phyloP scores from a whole-genome alignment of 1,140 invertebrate species.

The Nephila pilipes region DNA sequence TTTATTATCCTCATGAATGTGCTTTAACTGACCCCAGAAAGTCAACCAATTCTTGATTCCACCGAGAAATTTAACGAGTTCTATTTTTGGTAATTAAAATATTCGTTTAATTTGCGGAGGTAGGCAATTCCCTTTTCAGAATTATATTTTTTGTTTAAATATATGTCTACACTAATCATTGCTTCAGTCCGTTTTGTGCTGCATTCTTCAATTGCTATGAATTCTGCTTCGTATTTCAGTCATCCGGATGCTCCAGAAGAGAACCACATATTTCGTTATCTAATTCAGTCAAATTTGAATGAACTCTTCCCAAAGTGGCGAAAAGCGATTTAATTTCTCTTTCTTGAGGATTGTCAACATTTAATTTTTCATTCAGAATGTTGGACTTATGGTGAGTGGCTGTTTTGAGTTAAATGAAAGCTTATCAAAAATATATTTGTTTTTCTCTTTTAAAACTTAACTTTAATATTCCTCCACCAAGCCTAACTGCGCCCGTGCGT shows the following conservation, averaged over 20 bases:
- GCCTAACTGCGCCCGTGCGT: too few relatives aligned
- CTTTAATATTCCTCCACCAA: too few relatives aligned
- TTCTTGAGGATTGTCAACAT: background rate
- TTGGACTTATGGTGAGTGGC: too few relatives aligned
- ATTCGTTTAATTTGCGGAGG: background rate
- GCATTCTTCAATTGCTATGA: background rate
- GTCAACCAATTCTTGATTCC: background rate
- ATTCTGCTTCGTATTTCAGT: background rate
- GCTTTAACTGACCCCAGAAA: background rate
- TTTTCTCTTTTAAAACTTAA: too few relatives aligned
- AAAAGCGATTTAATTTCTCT: background rate
- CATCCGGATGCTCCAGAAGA: background rate
- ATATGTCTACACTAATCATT: background rate
- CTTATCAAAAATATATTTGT: too few relatives aligned
- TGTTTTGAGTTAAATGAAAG: too few relatives aligned
- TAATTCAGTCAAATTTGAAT: background rate
- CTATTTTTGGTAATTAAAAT: background rate
- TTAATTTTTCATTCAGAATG: background rate
- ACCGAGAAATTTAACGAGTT: background rate
- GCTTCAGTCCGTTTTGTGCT: background rate
- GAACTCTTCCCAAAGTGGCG: background rate
- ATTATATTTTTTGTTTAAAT: too few relatives aligned
- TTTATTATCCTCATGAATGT: background rate
- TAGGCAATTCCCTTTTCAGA: too few relatives aligned
- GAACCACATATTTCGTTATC: background rate